A percentile compares a stretch with the other conserved stretches of the same genome.
Evolutionary conservation across 23 tunicate genomes (phyloP).

Genomic region (Styela plicata): DNA sequence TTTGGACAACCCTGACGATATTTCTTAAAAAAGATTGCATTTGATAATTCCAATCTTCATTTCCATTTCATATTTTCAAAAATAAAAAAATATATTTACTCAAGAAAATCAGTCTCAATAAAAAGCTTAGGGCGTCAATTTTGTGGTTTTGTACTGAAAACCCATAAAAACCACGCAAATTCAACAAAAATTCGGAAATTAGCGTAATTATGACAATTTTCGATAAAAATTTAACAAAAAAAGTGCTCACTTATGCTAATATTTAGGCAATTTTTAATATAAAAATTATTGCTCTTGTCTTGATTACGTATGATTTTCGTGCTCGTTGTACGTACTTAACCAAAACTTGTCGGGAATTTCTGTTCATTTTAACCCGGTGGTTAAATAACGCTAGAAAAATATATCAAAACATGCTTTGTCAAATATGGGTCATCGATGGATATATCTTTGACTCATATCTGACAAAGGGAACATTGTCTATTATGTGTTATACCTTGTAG

Average conservation of each 20-base stretch:
- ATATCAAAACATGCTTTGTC: neutral
- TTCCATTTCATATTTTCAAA: neutral
- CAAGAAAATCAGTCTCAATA: neutral
- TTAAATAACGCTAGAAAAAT: too few relatives aligned
- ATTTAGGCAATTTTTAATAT: too few relatives aligned
- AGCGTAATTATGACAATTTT: neutral
- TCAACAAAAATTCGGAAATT: neutral
- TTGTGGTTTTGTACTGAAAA: neutral
- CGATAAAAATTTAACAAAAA: neutral
- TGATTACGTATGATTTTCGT: neutral
- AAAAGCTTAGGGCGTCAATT: neutral
- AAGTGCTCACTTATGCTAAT: neutral
- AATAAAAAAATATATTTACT: too few relatives aligned
- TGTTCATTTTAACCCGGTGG: too few relatives aligned
- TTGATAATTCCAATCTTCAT: neutral
- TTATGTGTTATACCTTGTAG: too few relatives aligned
- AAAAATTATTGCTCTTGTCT: neutral
- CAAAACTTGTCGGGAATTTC: too few relatives aligned
- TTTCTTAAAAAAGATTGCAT: too few relatives aligned
- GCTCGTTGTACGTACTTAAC: neutral
- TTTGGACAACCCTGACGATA: too few relatives aligned
- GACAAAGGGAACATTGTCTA: too few relatives aligned
- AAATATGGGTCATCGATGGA: neutral
- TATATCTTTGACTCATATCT: too few relatives aligned
- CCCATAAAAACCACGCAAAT: neutral